Evolutionary conservation across 2,888 invertebrate genomes (phyloP).

Genomic region (Zhuqinia jingwanae): DNA sequence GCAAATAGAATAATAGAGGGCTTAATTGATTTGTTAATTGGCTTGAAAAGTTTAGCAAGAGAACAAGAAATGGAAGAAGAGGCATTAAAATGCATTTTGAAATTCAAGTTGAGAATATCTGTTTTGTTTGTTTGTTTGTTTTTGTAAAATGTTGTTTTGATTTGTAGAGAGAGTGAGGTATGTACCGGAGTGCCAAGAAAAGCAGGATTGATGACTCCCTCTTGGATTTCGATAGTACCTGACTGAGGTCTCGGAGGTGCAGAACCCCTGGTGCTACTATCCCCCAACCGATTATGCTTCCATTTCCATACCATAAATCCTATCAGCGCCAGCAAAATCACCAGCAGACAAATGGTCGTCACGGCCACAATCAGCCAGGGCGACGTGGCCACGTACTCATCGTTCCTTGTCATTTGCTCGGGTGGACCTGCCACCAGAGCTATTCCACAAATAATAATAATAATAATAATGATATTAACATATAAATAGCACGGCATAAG

Average conservation of each 20-base stretch:
- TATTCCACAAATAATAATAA: too few relatives aligned
- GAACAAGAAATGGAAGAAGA: neutral
- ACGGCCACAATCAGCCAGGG: slow-evolving; percentile 78
- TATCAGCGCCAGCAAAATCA: slow-evolving; percentile 71
- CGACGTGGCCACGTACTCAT: slow-evolving; percentile 61
- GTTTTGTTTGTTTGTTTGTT: slow-evolving; percentile 50
- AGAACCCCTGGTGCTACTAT: too few relatives aligned
- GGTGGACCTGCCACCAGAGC: slow-evolving; percentile 71
- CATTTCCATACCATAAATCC: slow-evolving; percentile 78
- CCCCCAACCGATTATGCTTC: slow-evolving; percentile 77
- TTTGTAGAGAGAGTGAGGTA: too few relatives aligned
- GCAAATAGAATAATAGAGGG: too few relatives aligned
- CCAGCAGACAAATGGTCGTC: slow-evolving; percentile 72
- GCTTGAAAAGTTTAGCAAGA: neutral
- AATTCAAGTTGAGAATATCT: too few relatives aligned
- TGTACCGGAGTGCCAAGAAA: slow-evolving; percentile 78
- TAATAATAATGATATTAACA: too few relatives aligned
- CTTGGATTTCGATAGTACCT: slow-evolving; percentile 76
- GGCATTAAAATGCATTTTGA: too few relatives aligned
- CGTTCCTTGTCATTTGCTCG: slow-evolving; percentile 64
- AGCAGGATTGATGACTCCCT: slow-evolving; percentile 77
- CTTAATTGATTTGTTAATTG: neutral
- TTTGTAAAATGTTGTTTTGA: too few relatives aligned
- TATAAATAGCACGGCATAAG: too few relatives aligned
- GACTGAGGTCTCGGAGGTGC: slow-evolving; percentile 69